A percentile compares a stretch with the other conserved stretches of the same genome.
Conservation (phyloP, 2,888 invertebrate genomes). For the Chrysolina americana region DNA sequence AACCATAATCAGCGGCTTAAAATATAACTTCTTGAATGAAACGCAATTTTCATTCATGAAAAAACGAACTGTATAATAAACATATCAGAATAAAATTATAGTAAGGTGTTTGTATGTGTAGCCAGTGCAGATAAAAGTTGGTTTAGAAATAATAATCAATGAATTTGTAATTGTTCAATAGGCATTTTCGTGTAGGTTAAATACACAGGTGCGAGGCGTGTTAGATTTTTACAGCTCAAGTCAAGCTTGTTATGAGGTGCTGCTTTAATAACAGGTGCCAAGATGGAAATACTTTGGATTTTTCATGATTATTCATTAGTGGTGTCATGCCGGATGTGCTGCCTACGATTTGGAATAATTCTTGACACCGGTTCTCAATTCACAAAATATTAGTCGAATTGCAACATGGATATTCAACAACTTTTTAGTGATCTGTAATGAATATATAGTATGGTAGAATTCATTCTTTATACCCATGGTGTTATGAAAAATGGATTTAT, state of each 20-base stretch:
- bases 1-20: constrained; percentile 28
- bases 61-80: constrained; percentile 32
- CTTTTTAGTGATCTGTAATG: not conserved
- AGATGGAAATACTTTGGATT: constrained; percentile 23
- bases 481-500: no score
- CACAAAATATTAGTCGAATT: not conserved
- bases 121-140: constrained; percentile 19
- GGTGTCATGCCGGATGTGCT: constrained; percentile 31
- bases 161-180: constrained; percentile 34
- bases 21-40: constrained; percentile 36
- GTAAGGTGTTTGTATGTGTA: constrained; percentile 16
- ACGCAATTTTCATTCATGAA: constrained; percentile 34
- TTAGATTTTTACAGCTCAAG: constrained; percentile 20
- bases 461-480: no score
- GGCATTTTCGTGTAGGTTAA: constrained; percentile 38
- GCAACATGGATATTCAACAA: constrained; percentile 4
- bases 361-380: constrained; percentile 2
- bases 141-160: constrained; percentile 34
- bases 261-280: constrained; percentile 29
- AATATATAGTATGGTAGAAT: no score
- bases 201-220: constrained; percentile 22
- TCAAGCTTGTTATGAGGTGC: constrained; percentile 10
- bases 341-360: constrained; percentile 35
- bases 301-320: constrained; percentile 28
- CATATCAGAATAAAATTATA: constrained; percentile 35